phyloP scores from a whole-genome alignment of 2,888 invertebrate genomes.

The Melieria omissa region DNA sequence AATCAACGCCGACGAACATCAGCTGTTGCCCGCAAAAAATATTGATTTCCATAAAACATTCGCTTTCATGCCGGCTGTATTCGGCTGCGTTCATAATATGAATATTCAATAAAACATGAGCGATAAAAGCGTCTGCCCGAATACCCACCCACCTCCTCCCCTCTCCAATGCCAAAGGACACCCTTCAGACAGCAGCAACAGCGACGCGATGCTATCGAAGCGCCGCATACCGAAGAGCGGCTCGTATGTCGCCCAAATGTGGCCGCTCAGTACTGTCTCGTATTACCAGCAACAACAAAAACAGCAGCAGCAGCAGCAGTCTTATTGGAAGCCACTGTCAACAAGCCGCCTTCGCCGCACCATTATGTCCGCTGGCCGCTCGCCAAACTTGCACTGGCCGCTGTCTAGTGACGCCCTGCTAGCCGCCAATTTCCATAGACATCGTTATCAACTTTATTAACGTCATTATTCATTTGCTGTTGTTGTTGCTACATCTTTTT shows the following conservation, averaged over 20 bases:
- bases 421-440: conserved; percentile 3
- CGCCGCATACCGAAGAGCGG: too few species aligned
- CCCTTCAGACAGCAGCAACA: too few species aligned
- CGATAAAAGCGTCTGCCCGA: conserved; percentile 60
- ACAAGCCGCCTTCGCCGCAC: neutral
- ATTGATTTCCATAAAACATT: conserved; percentile 53
- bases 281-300: neutral
- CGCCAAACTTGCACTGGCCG: neutral
- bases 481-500: conserved; percentile 13
- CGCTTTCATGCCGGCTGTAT: conserved; percentile 22
- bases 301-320: neutral
- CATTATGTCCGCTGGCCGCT: neutral
- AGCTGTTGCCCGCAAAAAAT: conserved; percentile 45
- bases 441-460: conserved; percentile 36
- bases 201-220: too few species aligned
- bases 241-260: too few species aligned
- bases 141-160: neutral
- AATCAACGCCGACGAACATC: conserved; percentile 42
- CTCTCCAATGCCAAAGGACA: too few species aligned
- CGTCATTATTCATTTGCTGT: conserved; percentile 34
- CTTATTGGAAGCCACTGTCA: neutral
- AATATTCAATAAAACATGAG: conserved; percentile 61
- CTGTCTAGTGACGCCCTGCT: neutral
- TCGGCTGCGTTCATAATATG: conserved; percentile 49
- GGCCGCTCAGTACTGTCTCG: too few species aligned